phyloP scores from a whole-genome alignment of 2,797 vertebrate species.

The Apogon talboti region DNA sequence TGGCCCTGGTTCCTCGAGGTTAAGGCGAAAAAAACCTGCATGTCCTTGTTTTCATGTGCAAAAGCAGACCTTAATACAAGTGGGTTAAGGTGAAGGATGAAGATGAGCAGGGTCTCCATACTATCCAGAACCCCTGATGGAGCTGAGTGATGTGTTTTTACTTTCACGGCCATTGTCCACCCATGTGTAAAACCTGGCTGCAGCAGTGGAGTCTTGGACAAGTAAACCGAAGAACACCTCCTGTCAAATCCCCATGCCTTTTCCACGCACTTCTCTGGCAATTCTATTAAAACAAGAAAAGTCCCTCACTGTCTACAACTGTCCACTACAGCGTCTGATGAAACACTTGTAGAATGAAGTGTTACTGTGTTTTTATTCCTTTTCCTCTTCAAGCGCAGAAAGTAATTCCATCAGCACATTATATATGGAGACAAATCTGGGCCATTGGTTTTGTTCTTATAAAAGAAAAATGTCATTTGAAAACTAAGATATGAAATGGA shows the following conservation, averaged over 20 bases:
- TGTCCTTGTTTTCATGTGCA: constrained; percentile 41
- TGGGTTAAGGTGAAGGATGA: constrained; percentile 61
- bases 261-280: constrained; percentile 33
- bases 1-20: constrained; percentile 21
- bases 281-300: constrained; percentile 20
- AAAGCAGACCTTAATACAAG: constrained; percentile 50
- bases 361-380: not conserved
- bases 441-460: no score
- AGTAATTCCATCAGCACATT: not conserved
- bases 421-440: no score
- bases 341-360: constrained; percentile 13
- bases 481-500: no score
- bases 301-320: constrained; percentile 4
- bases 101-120: constrained; percentile 41
- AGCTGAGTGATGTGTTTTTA: constrained; percentile 51
- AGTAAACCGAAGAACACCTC: constrained; percentile 11
- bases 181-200: constrained; percentile 53
- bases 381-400: not conserved
- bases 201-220: constrained; percentile 10
- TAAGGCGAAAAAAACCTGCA: constrained; percentile 11
- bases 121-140: constrained; percentile 30
- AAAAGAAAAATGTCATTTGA: no score
- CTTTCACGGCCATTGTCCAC: constrained; percentile 49
- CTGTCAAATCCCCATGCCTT: constrained; percentile 18
- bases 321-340: constrained; percentile 12